A percentile compares a stretch with the other conserved stretches of the same genome.
These are phyloP conservation scores for Darevskia nairensis DNA, from an alignment of 2,797 vertebrate genomes.

Conservation along the genomic window DNA sequence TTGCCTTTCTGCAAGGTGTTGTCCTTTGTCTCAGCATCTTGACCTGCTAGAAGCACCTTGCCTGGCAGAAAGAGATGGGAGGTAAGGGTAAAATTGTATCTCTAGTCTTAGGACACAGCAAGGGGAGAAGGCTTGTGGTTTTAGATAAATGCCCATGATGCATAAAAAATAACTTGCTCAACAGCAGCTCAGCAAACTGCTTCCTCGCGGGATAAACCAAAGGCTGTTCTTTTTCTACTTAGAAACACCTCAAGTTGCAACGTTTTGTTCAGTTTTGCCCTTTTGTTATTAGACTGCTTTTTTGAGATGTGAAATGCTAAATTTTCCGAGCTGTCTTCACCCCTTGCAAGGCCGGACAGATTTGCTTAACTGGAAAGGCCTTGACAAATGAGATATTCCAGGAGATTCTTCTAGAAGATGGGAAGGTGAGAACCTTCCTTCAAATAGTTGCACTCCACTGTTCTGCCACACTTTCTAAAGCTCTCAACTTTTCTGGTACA, in stretches of 20 bases:
- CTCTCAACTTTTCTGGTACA: background rate
- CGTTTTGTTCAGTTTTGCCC: constrained; percentile 39
- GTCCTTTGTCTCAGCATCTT: background rate
- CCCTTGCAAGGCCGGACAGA: background rate
- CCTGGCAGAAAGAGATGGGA: background rate
- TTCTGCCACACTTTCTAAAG: constrained; percentile 7
- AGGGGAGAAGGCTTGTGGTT: constrained; percentile 7
- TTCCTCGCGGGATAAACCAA: constrained; percentile 78
- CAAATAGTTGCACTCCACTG: background rate
- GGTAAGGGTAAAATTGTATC: background rate
- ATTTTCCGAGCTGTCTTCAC: background rate
- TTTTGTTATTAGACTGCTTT: constrained; percentile 26
- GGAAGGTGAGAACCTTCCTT: background rate
- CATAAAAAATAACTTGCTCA: constrained; percentile 46
- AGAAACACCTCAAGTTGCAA: constrained; percentile 72
- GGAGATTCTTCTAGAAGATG: background rate
- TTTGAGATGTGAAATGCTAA: constrained; percentile 28
- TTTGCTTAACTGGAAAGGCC: constrained; percentile 12
- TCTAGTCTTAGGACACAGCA: background rate
- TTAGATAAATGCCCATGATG: constrained; percentile 42
- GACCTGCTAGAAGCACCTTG: background rate
- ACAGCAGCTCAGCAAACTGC: constrained; percentile 64
- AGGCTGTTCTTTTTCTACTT: constrained; percentile 76
- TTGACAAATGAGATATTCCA: background rate
- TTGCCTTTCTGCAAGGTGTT: background rate